These are phyloP conservation scores for Mormoops blainvillei DNA, from an alignment of 2,113 vertebrate genomes.

Conservation along the genomic window DNA sequence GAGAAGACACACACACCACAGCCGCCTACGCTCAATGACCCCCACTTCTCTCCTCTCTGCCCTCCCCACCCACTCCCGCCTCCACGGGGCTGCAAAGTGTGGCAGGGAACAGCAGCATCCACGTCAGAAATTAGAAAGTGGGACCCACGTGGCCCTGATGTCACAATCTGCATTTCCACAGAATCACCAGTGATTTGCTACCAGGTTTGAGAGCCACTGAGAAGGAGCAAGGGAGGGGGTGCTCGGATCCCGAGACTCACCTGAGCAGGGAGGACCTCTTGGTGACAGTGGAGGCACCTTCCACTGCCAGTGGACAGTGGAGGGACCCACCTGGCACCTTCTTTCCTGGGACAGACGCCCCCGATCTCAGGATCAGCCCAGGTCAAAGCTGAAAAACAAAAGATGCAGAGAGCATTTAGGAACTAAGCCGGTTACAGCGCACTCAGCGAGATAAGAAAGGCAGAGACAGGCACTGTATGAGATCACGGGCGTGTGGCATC, in stretches of 20 bases:
- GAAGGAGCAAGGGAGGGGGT: too few relatives aligned
- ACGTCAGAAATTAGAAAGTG: not conserved
- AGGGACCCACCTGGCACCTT: fast-evolving
- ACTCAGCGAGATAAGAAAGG: not conserved
- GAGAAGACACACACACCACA: not conserved
- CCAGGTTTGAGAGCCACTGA: fast-evolving
- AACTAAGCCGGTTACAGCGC: not conserved
- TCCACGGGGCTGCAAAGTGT: not conserved
- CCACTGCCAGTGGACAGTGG: too few relatives aligned
- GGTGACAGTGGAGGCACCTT: too few relatives aligned
- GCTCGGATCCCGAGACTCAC: fast-evolving
- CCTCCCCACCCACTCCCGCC: fast-evolving
- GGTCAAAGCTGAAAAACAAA: not conserved
- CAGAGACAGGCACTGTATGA: not conserved
- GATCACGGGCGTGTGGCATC: not conserved
- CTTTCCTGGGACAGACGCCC: not conserved
- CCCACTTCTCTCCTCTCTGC: not conserved
- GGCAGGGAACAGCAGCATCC: not conserved
- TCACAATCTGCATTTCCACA: not conserved
- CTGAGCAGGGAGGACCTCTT: not conserved
- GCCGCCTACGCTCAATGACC: fast-evolving
- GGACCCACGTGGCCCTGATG: not conserved
- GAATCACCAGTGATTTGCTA: fast-evolving
- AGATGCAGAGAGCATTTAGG: slow-evolving; percentile 20
- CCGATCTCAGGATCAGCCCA: not conserved